Base-by-base conservation (phyloP, 1,140 invertebrate genomes). In the Papilio glaucus region DNA sequence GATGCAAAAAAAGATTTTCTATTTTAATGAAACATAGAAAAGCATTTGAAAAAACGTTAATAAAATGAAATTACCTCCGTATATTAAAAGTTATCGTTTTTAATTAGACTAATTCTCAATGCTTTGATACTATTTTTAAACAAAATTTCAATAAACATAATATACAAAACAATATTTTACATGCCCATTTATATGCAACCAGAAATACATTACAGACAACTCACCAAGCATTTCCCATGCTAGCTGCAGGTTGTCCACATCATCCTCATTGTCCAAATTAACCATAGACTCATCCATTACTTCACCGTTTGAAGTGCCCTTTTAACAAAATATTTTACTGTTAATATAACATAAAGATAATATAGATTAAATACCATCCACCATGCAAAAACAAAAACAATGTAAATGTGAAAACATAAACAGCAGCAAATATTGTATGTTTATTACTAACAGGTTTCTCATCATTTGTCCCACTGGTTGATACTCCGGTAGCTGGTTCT, bases 181-280 rank as follows among this genome's bases (percentile, higher is more conserved):
- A 39, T 8, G 5, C 8, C 12, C 8, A 2, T 39, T 68, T 38
- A 13, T n/a, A n/a, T n/a, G n/a, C n/a, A n/a, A n/a, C n/a, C n/a
- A n/a, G n/a, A n/a, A n/a, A n/a, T n/a, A n/a, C n/a, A n/a, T n/a
- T n/a, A n/a, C 18, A 67, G 9, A 57, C 33, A 39, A 80, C 78
- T 81, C 74, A 92, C 90, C 90, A 60, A 98, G 92, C 79, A 97
- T 96, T 94, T 99, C 98, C 97, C 98, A 98, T 0, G 98, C 96
- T 4, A 98, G 87, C 92, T 98, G 96, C 42, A 98, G 92, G 89
- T 97, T 96, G 57, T 95, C 95, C 7, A 97, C 94, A 83, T 96
- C 95, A 69, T 95, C 95, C 78, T 95, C 94, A 79, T 82, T 83
- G 10, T 94, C 94, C 72, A 92, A 87, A 68, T 91, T 86, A 5